Percentiles rank a stretch among this genome's conserved stretches.
Conservation (phyloP, 1,140 invertebrate genomes). For the Diorhabda carinulata region DNA sequence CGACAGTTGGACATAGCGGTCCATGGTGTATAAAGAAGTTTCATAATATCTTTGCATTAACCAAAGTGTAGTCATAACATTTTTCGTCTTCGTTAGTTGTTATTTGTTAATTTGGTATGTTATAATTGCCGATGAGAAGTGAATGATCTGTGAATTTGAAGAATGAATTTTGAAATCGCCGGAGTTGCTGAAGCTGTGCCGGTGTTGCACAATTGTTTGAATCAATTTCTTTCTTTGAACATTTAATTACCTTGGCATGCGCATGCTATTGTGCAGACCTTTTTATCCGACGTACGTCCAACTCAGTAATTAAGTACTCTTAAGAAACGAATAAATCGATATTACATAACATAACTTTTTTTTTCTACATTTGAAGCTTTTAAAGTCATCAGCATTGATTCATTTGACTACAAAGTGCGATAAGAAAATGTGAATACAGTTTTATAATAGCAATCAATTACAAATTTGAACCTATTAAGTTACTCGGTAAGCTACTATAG, state of each 20-base stretch:
- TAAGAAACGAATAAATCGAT: too few relatives aligned
- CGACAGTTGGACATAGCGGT: too few relatives aligned
- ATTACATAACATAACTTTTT: too few relatives aligned
- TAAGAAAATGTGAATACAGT: too few relatives aligned
- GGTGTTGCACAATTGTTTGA: slow-evolving; percentile 3
- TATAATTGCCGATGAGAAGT: slow-evolving; percentile 22
- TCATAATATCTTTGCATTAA: slow-evolving; percentile 34
- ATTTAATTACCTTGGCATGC: neutral
- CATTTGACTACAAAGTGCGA: too few relatives aligned
- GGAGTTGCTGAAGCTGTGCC: slow-evolving; percentile 20
- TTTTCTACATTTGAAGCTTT: too few relatives aligned
- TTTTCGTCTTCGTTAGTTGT: slow-evolving; percentile 17
- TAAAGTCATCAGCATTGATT: too few relatives aligned
- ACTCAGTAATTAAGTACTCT: too few relatives aligned
- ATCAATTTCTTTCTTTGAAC: neutral
- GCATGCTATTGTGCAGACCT: neutral
- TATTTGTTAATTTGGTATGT: slow-evolving; percentile 15
- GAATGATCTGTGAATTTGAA: slow-evolving; percentile 24
- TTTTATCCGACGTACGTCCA: neutral
- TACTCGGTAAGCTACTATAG: too few relatives aligned
- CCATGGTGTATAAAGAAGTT: too few relatives aligned
- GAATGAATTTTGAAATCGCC: slow-evolving; percentile 11
- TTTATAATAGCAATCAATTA: too few relatives aligned
- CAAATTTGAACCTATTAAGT: too few relatives aligned
- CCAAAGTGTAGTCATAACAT: slow-evolving; percentile 46